These are phyloP conservation scores for Stenolophus ochropezus DNA, from an alignment of 2,888 invertebrate species.

Conservation along the genomic window DNA sequence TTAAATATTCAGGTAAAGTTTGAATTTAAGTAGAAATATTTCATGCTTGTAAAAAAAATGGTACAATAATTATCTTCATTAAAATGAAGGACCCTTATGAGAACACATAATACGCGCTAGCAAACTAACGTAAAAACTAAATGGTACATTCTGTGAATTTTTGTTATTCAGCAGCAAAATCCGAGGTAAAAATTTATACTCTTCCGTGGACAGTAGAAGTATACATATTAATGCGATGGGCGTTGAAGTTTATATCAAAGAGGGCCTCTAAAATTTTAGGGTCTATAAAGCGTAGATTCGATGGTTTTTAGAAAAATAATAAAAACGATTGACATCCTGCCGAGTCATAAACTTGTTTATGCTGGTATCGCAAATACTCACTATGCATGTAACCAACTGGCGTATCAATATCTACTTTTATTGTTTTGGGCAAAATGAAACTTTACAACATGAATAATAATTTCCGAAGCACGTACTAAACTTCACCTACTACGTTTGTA, in stretches of 20 bases:
- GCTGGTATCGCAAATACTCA: conserved; percentile 23
- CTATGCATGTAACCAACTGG: conserved; percentile 16
- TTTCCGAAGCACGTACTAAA: conserved; percentile 10
- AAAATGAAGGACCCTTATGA: neutral
- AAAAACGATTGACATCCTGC: conserved; percentile 32
- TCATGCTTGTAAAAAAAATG: too few relatives aligned
- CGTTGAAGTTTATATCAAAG: neutral
- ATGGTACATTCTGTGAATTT: neutral
- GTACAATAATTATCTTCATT: neutral
- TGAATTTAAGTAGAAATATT: too few relatives aligned
- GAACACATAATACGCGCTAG: neutral
- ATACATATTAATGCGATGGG: conserved; percentile 12
- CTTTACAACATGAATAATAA: conserved; percentile 22
- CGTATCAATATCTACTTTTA: conserved; percentile 30
- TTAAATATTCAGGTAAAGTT: too few relatives aligned
- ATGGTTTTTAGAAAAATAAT: conserved; percentile 26
- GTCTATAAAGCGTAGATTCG: neutral
- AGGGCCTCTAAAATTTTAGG: conserved; percentile 9
- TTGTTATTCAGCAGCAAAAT: conserved; percentile 5
- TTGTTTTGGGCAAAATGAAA: conserved; percentile 9
- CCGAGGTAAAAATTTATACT: neutral
- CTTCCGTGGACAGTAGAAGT: neutral
- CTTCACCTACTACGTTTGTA: neutral
- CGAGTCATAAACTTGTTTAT: conserved; percentile 21
- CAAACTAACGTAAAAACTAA: neutral